These are phyloP conservation scores for Dolichotis patagonum DNA, from an alignment of 2,113 vertebrate species.

Conservation along the genomic window DNA sequence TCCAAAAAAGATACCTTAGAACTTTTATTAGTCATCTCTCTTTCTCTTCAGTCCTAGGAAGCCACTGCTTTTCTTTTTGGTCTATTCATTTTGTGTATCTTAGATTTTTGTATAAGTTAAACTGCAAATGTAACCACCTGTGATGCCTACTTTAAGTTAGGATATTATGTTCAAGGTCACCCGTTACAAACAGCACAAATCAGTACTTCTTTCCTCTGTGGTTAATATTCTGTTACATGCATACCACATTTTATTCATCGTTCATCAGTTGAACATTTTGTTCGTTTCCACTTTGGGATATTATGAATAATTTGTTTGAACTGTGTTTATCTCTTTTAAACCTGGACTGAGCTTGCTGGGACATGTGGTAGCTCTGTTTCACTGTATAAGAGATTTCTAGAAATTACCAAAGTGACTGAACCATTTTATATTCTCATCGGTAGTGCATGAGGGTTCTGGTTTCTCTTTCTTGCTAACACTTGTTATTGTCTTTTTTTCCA, in stretches of 20 bases:
- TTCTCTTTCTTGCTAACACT: neutral
- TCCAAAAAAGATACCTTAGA: neutral
- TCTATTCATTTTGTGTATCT: neutral
- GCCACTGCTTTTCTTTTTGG: neutral
- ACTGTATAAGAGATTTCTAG: neutral
- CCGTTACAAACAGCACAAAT: neutral
- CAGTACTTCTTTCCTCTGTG: neutral
- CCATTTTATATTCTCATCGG: too few species aligned
- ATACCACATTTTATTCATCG: neutral
- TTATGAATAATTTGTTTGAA: neutral
- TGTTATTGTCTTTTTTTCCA: neutral
- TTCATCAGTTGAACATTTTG: neutral
- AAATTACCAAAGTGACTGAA: neutral
- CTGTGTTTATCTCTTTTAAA: neutral
- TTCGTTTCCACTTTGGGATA: neutral
- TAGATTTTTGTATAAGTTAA: neutral
- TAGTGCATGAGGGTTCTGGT: neutral
- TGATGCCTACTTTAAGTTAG: neutral
- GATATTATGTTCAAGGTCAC: neutral
- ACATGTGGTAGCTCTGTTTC: neutral
- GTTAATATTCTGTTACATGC: neutral
- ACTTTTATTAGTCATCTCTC: neutral
- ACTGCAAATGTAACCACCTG: neutral
- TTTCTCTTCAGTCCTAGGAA: neutral
- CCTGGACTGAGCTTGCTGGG: neutral